Base-by-base conservation (phyloP, 2,797 vertebrate species). In the Cryptoprocta ferox region DNA sequence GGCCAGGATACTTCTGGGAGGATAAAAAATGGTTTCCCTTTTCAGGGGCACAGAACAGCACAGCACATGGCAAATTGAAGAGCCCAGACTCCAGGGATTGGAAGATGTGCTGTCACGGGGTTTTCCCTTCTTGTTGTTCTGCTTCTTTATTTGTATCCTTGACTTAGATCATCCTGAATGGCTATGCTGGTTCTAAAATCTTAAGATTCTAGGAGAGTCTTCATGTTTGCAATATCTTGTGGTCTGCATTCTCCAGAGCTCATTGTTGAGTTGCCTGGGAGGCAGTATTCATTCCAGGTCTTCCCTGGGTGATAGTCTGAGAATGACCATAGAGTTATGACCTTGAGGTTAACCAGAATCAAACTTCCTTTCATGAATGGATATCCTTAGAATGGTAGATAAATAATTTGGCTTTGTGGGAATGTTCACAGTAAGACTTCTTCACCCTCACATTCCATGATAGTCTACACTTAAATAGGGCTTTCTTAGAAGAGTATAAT, bases 1-100 rank as follows among this genome's bases (percentile, higher is more conserved):
- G 35, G 80, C 71, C 39, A 75, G 70, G n/a, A 30, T 35, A 61
- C 50, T 35, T 53, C 35, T 45, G 80, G 35, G 48, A 81, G 21
- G 9, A 37, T 70, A 78, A 93, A 81, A 83, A 71, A 53, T 76
- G 65, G 11, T 85, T 83, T 97, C 76, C 63, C 53, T 96, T 89
- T 93, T 91, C 85, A 75, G 53, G 42, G 19, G 3, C 63, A 82
- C 16, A 85, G 81, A 68, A 56, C n/a, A 92, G 85, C 56, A 59
- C 56, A 87, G 63, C 35, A 24, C 53, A 39, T 10, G 15, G 26
- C 16, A 6, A 63, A 37, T 32, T 63, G 37, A 61, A 68, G 66
- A 65, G 2, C 53, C 42, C 48, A 14, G 35, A 39, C n/a, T 68
- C 13, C 1, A n/a, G 32, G 28, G 6, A 24, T 24, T 61, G 37